Base-by-base conservation (phyloP, 2,797 vertebrate species). In the Labroides dimidiatus region DNA sequence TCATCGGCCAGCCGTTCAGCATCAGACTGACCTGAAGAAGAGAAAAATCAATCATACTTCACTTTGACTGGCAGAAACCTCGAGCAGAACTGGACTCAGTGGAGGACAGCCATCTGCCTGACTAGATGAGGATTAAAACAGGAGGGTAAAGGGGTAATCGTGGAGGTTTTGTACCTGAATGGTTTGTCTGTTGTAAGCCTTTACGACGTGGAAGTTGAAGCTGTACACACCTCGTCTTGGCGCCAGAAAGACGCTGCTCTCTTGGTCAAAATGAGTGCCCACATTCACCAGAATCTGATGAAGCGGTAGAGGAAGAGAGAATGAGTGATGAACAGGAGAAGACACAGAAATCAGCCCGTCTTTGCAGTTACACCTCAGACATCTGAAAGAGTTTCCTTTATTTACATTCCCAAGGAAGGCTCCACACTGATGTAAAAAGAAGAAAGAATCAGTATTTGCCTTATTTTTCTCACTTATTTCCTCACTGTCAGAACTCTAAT, bases 1-100 rank as follows among this genome's bases (percentile, higher is more conserved):
- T 93, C 91, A 96, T 95, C 0, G 96, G 92, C 96, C 95, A 96
- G n/a, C 95, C 94, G 7, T 96, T 96, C 77, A 96, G 81, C 95
- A 96, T 95, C 81, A 96, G 81, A 82, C 95, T 96, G 55, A 96
- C 95, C 96, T 96, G 57, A 37, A 43, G 54, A 24, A 42, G 47
- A 61, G 36, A 68, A 19, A 69, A 2, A 4, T n/a, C 15, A 16
- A 42, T 16, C 15, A 45, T 20, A 11, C n/a, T n/a, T 10, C 9
- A 4, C 30, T 45, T 20, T 19, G 20, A 45, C 10, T 19, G 44
- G 44, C n/a, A 20, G 44, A 45, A 45, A 45, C n/a, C n/a, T 45
- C 9, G 2, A 45, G 19, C 44, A 20, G 19, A 19, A 20, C n/a
- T n/a, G n/a, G 44, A 20, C 44, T 20, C n/a, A 12, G 1, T 20